These are phyloP conservation scores for Drosophila mayaguana DNA, from an alignment of 2,888 invertebrate genomes.

Conservation along the genomic window DNA sequence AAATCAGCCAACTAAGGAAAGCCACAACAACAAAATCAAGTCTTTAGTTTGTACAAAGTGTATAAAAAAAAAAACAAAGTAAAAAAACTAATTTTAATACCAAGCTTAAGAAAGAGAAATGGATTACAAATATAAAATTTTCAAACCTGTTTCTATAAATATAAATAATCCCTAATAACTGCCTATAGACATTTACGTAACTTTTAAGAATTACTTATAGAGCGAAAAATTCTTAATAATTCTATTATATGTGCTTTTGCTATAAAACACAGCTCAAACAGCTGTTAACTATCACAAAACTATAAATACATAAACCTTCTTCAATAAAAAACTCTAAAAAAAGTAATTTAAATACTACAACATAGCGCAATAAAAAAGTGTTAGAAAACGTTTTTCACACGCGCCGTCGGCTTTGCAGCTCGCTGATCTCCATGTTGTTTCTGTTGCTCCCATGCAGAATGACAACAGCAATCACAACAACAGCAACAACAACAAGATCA, in stretches of 20 bases:
- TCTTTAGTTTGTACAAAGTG: conserved; percentile 52
- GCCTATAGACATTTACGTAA: conserved; percentile 19
- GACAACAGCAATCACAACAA: conserved; percentile 50
- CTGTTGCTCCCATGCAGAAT: conserved; percentile 63
- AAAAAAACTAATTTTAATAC: conserved; percentile 1
- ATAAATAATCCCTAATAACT: conserved; percentile 21
- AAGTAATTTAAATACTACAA: neutral
- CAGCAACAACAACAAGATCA: conserved; percentile 49
- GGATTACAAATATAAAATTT: neutral
- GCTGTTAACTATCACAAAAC: conserved; percentile 4
- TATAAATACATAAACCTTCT: neutral
- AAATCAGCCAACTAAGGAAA: conserved; percentile 29
- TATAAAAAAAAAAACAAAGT: conserved; percentile 16
- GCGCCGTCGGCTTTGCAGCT: conserved; percentile 56
- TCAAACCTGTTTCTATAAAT: conserved; percentile 2
- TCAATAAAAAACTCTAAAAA: neutral
- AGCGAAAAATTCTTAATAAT: neutral
- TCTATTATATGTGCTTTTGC: conserved; percentile 9
- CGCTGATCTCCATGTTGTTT: conserved; percentile 36
- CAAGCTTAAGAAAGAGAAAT: neutral
- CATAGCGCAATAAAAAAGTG: conserved; percentile 5
- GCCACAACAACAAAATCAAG: conserved; percentile 24
- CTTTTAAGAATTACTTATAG: neutral
- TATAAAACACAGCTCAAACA: neutral
- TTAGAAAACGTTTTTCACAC: conserved; percentile 51